Base-by-base conservation (phyloP, 1,140 invertebrate species). In the Heliconius congener region DNA sequence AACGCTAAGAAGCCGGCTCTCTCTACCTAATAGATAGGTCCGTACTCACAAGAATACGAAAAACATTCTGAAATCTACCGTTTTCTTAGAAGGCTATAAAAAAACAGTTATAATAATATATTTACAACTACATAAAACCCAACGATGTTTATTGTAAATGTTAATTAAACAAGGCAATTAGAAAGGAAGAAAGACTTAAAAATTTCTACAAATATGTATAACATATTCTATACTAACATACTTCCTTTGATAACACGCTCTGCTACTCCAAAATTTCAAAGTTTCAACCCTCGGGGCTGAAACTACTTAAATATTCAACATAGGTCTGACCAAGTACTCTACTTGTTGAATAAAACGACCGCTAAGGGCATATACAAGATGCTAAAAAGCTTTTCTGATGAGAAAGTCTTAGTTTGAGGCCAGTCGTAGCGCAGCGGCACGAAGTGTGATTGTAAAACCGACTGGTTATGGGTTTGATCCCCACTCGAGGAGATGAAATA, bases 291-390 rank as follows among this genome's bases (percentile, higher is more conserved):
- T 46, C 27, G 23, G 57, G 73, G 0, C 50, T 78, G 23, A 50
- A 66, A 66, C 34, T 52, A 79, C 55, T 79, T 74, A 79, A 79
- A 74, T 79, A 79, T 79, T 79, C 73, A 75, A 71, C 78, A 71
- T 79, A 70, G 73, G 42, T 79, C 75, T 37, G 71, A 74, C 74
- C 42, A 55, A 74, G 78, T 79, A 50, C 23, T 23, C 39, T 30
- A 79, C 73, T 74, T 74, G 73, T 79, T 74, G 78, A 74, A 74
- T 79, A 74, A 75, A 79, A 57, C 46, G 75, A 55, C 73, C 60
- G 57, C 71, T 66, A 30, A 71, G 73, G 42, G 73, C n/a, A 55
- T 71, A 37, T 79, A 57, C 23, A 50, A 71, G 78, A 79, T 57
- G 55, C 37, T 30, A 37, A 71, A 79, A 74, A n/a, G 39, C 57